These are phyloP conservation scores for Setipinna tenuifilis DNA, from an alignment of 2,797 vertebrate genomes.

Conservation along the genomic window DNA sequence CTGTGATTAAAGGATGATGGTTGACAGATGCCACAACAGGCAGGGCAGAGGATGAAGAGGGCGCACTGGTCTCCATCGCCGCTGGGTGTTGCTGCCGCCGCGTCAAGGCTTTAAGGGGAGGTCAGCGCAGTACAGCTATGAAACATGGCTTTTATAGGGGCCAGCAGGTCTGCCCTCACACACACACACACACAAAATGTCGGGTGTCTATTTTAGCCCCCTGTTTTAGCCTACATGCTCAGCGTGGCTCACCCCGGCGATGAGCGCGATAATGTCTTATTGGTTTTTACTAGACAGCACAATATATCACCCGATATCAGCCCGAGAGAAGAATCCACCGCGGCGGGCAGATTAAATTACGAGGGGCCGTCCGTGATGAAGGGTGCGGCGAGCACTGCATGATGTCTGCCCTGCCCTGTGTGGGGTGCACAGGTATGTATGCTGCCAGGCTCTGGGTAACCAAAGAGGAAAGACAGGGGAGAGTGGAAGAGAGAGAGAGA, in stretches of 20 bases:
- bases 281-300: slow-evolving; percentile 21
- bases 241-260: neutral
- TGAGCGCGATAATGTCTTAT: slow-evolving; percentile 15
- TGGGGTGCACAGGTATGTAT: no score
- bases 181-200: neutral
- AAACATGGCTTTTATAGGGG: slow-evolving; percentile 3
- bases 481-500: no score
- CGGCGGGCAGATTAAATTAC: neutral
- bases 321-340: neutral
- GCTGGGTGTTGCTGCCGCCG: neutral
- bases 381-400: neutral
- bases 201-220: neutral
- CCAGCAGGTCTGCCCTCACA: neutral
- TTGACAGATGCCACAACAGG: slow-evolving; percentile 55
- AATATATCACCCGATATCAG: slow-evolving; percentile 15
- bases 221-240: neutral
- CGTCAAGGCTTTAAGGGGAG: neutral
- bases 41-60: slow-evolving; percentile 12
- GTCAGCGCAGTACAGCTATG: neutral
- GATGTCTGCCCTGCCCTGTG: neutral
- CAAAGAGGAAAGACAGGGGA: no score
- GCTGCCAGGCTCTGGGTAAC: no score
- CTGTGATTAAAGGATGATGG: slow-evolving; percentile 69
- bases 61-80: neutral
- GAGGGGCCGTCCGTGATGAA: neutral